Evolutionary conservation across 1,140 invertebrate species (phyloP).

Genomic region (Dinothrombium tinctorium): DNA sequence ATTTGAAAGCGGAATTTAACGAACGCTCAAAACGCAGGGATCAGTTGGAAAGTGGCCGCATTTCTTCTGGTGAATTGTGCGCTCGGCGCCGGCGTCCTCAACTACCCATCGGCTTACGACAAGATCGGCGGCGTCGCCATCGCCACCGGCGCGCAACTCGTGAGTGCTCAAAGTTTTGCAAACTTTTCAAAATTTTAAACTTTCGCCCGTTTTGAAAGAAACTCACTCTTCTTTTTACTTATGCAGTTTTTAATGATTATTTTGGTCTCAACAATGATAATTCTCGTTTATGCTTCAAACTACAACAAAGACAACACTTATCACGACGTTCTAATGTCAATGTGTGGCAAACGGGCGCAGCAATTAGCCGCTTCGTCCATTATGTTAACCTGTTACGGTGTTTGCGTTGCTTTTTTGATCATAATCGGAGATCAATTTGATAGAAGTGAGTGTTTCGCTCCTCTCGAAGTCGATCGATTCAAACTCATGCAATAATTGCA

Average conservation of each 20-base stretch:
- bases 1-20: neutral
- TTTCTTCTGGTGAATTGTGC: slow-evolving; percentile 44
- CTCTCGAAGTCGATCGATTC: neutral
- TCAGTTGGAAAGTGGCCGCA: slow-evolving; percentile 29
- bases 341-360: slow-evolving; percentile 30
- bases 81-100: slow-evolving; percentile 41
- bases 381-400: slow-evolving; percentile 37
- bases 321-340: slow-evolving; percentile 28
- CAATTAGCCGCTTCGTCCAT: slow-evolving; percentile 29
- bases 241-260: slow-evolving; percentile 29
- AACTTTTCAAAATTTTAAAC: neutral
- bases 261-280: slow-evolving; percentile 30
- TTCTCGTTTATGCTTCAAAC: slow-evolving; percentile 35
- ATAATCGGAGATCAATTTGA: slow-evolving; percentile 44
- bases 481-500: neutral
- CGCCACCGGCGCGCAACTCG: slow-evolving; percentile 30
- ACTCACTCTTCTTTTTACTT: neutral
- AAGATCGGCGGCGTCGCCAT: slow-evolving; percentile 35
- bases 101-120: slow-evolving; percentile 41
- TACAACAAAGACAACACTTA: slow-evolving; percentile 25
- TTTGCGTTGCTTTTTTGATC: slow-evolving; percentile 42
- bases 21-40: slow-evolving; percentile 19
- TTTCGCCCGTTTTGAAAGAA: neutral
- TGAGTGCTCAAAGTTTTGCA: slow-evolving; percentile 18
- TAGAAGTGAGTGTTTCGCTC: slow-evolving; percentile 18